A percentile compares a stretch with the other conserved stretches of the same genome.
Conservation (phyloP, 2,888 invertebrate species). For the Nymphalis urticae region DNA sequence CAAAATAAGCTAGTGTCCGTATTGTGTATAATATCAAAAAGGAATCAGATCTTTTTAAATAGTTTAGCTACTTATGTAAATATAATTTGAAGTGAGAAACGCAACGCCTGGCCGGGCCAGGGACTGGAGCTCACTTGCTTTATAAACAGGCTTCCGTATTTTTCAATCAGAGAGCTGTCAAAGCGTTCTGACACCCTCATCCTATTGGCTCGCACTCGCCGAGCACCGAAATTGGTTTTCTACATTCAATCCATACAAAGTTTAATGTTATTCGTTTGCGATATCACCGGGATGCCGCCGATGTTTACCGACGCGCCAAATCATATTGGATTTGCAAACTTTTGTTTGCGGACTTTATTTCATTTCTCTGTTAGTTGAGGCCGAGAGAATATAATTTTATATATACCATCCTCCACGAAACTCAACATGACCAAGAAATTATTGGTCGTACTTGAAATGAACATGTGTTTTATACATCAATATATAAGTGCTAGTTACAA, state of each 20-base stretch:
- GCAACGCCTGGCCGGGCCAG: conserved; percentile 39
- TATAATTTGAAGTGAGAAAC: conserved; percentile 18
- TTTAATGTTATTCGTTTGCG: conserved; percentile 82
- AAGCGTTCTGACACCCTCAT: conserved; percentile 83
- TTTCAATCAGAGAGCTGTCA: conserved; percentile 85
- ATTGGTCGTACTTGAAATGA: background rate
- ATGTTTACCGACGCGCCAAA: conserved; percentile 81
- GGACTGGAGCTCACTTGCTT: conserved; percentile 68
- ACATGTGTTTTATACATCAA: background rate
- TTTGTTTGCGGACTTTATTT: conserved; percentile 82
- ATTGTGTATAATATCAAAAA: background rate
- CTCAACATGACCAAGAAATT: conserved; percentile 25
- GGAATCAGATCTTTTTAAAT: background rate
- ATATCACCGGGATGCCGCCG: conserved; percentile 82
- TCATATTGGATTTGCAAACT: conserved; percentile 83
- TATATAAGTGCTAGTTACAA: conserved; percentile 54
- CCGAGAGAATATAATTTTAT: conserved; percentile 76
- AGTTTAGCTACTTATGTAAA: conserved; percentile 27
- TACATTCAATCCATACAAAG: conserved; percentile 83
- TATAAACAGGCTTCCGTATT: conserved; percentile 83
- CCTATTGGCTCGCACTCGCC: conserved; percentile 81
- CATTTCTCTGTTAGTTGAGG: conserved; percentile 80
- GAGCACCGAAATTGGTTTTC: conserved; percentile 83
- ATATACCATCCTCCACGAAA: conserved; percentile 42
- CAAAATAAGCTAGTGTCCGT: background rate